Evolutionary conservation across 2,888 invertebrate species (phyloP).

Genomic region (Agrilus cyanescens): DNA sequence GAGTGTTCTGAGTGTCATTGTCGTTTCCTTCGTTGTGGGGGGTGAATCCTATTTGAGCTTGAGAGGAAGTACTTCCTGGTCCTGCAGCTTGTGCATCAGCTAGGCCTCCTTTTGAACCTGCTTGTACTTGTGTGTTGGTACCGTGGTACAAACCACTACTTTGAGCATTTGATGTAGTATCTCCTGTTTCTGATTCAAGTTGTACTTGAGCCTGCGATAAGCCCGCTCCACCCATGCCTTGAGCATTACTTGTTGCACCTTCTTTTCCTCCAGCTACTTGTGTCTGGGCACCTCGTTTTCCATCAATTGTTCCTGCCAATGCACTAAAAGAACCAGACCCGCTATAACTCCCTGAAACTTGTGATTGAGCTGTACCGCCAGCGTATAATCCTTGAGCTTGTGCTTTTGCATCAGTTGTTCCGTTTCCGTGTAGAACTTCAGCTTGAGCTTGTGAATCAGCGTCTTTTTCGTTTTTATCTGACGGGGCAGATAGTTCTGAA

Average conservation of each 20-base stretch:
- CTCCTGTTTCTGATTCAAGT: constrained; percentile 62
- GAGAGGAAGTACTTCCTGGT: constrained; percentile 73
- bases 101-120: constrained; percentile 69
- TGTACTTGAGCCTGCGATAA: constrained; percentile 70
- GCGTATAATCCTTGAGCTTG: constrained; percentile 65
- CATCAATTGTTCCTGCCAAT: constrained; percentile 67
- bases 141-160: constrained; percentile 64
- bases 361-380: constrained; percentile 67
- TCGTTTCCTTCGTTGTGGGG: constrained; percentile 56
- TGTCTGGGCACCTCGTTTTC: constrained; percentile 56
- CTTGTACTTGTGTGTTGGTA: constrained; percentile 70
- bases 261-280: constrained; percentile 61
- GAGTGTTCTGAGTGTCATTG: constrained; percentile 37
- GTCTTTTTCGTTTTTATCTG: constrained; percentile 37
- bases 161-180: constrained; percentile 63
- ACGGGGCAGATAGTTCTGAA: not conserved
- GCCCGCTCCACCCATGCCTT: constrained; percentile 57
- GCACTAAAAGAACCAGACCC: constrained; percentile 72
- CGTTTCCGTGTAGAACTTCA: constrained; percentile 42
- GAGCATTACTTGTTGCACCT: constrained; percentile 64
- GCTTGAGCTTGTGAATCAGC: constrained; percentile 65
- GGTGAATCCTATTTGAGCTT: constrained; percentile 79
- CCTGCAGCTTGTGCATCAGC: constrained; percentile 79
- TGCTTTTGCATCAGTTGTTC: constrained; percentile 64
- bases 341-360: constrained; percentile 69